Percentiles rank a stretch among this genome's conserved stretches.
Evolutionary conservation across 2,797 vertebrate genomes (phyloP).

Genomic region (Pangasius larnaudii): DNA sequence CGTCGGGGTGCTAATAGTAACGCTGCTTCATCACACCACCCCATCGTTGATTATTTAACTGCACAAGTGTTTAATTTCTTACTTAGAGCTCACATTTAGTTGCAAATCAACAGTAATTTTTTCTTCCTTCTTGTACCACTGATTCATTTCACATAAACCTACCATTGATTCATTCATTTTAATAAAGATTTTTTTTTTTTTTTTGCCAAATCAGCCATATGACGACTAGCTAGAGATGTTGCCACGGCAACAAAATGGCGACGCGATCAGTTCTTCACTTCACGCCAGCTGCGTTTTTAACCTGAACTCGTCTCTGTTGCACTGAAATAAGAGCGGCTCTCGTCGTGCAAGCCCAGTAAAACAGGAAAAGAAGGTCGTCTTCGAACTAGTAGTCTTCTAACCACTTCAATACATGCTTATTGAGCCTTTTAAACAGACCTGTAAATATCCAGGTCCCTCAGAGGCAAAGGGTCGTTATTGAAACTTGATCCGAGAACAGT

Average conservation of each 20-base stretch:
- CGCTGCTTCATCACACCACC: background rate
- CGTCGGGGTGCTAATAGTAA: no score
- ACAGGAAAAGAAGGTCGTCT: background rate
- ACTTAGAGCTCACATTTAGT: background rate
- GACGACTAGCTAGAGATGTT: background rate
- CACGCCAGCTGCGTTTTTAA: no score
- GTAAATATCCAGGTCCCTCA: no score
- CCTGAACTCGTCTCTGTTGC: background rate
- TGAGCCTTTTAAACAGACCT: background rate
- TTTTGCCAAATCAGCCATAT: background rate
- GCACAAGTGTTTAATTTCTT: background rate
- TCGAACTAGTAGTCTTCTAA: background rate
- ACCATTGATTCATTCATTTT: background rate
- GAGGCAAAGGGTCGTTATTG: background rate
- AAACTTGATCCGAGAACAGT: background rate
- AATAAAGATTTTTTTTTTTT: background rate
- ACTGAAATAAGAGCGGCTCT: no score
- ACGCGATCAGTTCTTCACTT: background rate
- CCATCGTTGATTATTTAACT: background rate
- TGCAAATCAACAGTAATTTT: background rate
- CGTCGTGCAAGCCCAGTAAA: background rate
- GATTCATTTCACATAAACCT: background rate
- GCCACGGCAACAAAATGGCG: background rate
- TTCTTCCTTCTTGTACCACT: background rate
- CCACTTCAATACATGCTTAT: background rate